Evolutionary conservation across 2,113 vertebrate genomes (phyloP).

Genomic region (Zosterops hypoxanthus): DNA sequence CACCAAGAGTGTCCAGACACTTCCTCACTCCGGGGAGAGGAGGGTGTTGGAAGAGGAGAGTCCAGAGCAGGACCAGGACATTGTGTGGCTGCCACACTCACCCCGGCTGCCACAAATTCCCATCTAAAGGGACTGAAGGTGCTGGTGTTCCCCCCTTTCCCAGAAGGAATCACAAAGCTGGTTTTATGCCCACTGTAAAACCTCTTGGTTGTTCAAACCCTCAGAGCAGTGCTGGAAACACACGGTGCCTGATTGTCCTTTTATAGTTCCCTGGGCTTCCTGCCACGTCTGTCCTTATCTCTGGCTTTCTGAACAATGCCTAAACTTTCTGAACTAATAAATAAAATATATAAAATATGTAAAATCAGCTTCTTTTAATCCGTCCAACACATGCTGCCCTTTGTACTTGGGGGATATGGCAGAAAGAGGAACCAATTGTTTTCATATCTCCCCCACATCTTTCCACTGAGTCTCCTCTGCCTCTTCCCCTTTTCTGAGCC

Average conservation of each 20-base stretch:
- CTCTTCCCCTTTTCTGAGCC: constrained; percentile 25
- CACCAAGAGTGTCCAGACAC: accelerated
- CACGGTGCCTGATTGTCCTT: background rate
- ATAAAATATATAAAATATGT: background rate
- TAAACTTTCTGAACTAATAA: background rate
- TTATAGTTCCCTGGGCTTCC: accelerated
- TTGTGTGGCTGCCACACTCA: accelerated
- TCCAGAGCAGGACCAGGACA: background rate
- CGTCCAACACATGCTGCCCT: background rate
- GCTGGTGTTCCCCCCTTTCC: background rate
- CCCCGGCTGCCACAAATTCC: background rate
- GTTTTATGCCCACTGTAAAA: background rate
- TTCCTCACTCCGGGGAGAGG: background rate
- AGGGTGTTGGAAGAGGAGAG: background rate
- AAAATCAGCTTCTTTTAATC: background rate
- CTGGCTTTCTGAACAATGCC: background rate
- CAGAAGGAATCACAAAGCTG: background rate
- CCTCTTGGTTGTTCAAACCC: background rate
- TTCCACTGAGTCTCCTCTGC: constrained; percentile 31
- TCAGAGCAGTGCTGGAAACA: background rate
- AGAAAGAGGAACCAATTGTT: constrained; percentile 19
- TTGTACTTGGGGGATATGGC: background rate
- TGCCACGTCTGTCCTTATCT: background rate
- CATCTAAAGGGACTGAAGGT: background rate
- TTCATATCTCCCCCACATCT: background rate